Conservation (phyloP, 2,113 vertebrate genomes). For the Carettochelys insculpta region DNA sequence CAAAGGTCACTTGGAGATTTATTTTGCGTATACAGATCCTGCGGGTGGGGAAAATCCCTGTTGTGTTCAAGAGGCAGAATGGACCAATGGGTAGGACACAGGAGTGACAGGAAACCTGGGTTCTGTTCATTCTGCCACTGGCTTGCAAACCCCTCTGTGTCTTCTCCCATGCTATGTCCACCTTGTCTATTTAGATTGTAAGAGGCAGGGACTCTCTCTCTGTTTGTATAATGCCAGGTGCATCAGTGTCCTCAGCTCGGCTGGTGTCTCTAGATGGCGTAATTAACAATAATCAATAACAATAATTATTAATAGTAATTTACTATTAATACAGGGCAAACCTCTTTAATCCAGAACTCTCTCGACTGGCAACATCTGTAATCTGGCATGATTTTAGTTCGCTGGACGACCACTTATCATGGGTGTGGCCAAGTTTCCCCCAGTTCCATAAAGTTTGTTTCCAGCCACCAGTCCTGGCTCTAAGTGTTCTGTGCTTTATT, state of each 20-base stretch:
- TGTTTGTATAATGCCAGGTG: background rate
- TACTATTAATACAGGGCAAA: too few species aligned
- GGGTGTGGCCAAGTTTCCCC: too few species aligned
- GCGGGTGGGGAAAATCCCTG: background rate
- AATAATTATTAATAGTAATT: too few species aligned
- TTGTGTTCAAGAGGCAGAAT: fast-evolving
- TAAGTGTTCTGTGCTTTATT: too few species aligned
- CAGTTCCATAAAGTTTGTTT: too few species aligned
- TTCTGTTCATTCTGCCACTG: background rate
- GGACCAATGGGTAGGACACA: background rate
- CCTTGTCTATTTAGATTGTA: background rate
- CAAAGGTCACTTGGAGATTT: background rate
- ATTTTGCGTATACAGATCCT: background rate
- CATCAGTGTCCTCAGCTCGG: background rate
- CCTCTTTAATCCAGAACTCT: too few species aligned
- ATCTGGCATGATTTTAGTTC: too few species aligned
- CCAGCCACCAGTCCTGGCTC: too few species aligned
- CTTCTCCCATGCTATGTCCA: background rate
- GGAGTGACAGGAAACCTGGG: background rate
- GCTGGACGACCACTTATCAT: too few species aligned
- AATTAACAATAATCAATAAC: background rate
- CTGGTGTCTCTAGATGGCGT: background rate
- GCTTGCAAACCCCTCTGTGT: background rate
- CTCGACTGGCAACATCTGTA: too few species aligned
- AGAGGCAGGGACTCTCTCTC: background rate